These are phyloP conservation scores for Baronia brevicornis DNA, from an alignment of 2,888 invertebrate genomes.

Conservation along the genomic window DNA sequence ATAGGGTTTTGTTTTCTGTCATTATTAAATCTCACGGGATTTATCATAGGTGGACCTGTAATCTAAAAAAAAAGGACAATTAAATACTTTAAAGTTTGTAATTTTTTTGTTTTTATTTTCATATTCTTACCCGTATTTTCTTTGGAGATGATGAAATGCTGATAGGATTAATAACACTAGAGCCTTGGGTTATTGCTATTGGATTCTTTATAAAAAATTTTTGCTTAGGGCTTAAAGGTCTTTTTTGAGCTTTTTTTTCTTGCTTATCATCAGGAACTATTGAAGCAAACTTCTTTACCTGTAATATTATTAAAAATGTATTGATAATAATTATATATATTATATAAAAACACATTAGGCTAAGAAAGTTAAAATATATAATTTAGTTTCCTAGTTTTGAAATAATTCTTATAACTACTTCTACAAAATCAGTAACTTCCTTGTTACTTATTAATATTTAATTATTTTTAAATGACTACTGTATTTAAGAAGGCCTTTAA, in stretches of 20 bases:
- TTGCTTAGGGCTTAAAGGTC: conserved; percentile 48
- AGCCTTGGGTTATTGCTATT: conserved; percentile 31
- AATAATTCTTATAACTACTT: too few species aligned
- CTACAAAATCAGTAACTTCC: too few species aligned
- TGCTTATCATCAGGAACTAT: conserved; percentile 45
- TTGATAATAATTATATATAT: conserved; percentile 5
- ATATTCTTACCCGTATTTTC: conserved; percentile 47
- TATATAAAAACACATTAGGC: not conserved
- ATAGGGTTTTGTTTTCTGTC: conserved; percentile 28
- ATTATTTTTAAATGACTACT: too few species aligned
- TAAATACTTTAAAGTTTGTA: not conserved
- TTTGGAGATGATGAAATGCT: conserved; percentile 31
- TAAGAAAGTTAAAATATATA: not conserved
- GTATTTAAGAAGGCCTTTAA: too few species aligned
- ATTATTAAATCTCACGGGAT: conserved; percentile 31
- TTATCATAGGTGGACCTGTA: conserved; percentile 28
- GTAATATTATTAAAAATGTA: conserved; percentile 13
- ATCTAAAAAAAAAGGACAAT: conserved; percentile 22
- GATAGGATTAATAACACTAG: conserved; percentile 29
- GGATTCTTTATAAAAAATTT: conserved; percentile 46
- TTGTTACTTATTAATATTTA: too few species aligned
- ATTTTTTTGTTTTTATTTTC: conserved; percentile 1
- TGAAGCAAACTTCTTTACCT: conserved; percentile 69
- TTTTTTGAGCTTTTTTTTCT: conserved; percentile 50
- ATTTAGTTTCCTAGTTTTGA: too few species aligned